Evolutionary conservation across 2,888 invertebrate species (phyloP), one percentile per base, ranked within the genome.

Genomic region (Lagria hirta): DNA sequence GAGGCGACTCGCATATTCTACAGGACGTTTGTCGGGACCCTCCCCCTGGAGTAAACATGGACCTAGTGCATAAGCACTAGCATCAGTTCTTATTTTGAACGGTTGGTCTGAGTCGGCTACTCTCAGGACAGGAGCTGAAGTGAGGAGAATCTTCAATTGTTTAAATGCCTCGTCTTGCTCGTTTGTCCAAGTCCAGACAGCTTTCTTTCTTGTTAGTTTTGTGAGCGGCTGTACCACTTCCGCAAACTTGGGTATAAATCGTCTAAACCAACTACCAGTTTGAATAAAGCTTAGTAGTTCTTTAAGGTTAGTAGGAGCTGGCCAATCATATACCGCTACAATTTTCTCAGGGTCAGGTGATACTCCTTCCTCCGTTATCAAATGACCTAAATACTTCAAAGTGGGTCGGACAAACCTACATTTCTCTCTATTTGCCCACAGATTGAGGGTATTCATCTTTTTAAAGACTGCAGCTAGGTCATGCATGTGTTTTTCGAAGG

Each of bases 1-100:
- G 3, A 62, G 42, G 7, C 57, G 35, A 36, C 56, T 62, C 15
- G 60, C 57, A 33, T 57, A 65, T 34, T 58, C 58, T 5, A 63
- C 32, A 0, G 57, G 54, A 34, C 51, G 13, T 48, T 51, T 51
- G 4, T 54, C 48, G 12, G 23, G 26, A 3, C 44, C 52, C 30
- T 49, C 52, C 22, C 51, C 54, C 43, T 60, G 55, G 10, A 51
- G 43, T 28, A 55, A 35, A 12, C 18, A 37, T 24, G 57, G 54
- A 21, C 48, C 59, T 2, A 57, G 24, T 1, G 57, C 57, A 30
- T 55, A 56, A 2, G 23, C 24, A 23, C 54, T 57, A 10, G 58
- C 52, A 33, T 65, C 63, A 1, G 62, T 60, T 2, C 54, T 26
- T 24, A 64, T 5, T 5, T 49, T 23, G 3, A 60, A 2, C 14